Percentiles rank a stretch among this genome's conserved stretches.
phyloP scores from a whole-genome alignment of 1,140 invertebrate species.

The Scaptomyza montana region DNA sequence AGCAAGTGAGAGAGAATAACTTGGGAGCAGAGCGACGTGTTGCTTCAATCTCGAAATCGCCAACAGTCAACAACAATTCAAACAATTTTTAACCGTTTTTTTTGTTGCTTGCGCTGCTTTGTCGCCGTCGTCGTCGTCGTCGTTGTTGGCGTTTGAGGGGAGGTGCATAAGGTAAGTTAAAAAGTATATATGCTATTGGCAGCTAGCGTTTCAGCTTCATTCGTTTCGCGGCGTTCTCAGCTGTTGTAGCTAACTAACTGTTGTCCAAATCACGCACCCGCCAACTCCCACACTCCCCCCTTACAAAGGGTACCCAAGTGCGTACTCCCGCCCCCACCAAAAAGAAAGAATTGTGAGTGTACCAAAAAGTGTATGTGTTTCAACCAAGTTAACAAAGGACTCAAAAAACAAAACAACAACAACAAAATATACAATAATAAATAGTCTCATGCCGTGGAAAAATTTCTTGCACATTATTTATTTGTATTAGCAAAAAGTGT shows the following conservation, averaged over 20 bases:
- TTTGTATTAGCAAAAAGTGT: constrained; percentile 37
- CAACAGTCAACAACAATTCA: constrained; percentile 64
- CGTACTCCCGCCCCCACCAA: not conserved
- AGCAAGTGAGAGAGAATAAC: constrained; percentile 21
- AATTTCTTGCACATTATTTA: constrained; percentile 46
- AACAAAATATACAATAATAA: no score
- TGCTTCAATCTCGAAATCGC: constrained; percentile 39
- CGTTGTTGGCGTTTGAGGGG: constrained; percentile 10
- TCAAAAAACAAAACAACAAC: no score
- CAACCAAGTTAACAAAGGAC: constrained; percentile 2
- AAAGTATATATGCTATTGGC: constrained; percentile 75
- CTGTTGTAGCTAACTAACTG: constrained; percentile 41
- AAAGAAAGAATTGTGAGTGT: constrained; percentile 33
- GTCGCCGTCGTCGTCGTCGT: constrained; percentile 53
- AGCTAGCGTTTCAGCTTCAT: constrained; percentile 73
- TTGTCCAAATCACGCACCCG: constrained; percentile 24
- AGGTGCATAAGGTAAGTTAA: constrained; percentile 31
- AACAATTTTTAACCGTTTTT: constrained; percentile 70
- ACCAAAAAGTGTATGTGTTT: constrained; percentile 2
- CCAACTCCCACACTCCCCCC: not conserved
- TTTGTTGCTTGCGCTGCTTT: constrained; percentile 19
- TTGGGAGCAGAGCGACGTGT: constrained; percentile 9
- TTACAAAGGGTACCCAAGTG: constrained; percentile 12
- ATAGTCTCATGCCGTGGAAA: constrained; percentile 49
- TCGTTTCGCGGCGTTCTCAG: constrained; percentile 76